Evolutionary conservation across 2,113 vertebrate species (phyloP), one percentile per base, ranked within the genome.

Genomic region (Crotalus tigris): DNA sequence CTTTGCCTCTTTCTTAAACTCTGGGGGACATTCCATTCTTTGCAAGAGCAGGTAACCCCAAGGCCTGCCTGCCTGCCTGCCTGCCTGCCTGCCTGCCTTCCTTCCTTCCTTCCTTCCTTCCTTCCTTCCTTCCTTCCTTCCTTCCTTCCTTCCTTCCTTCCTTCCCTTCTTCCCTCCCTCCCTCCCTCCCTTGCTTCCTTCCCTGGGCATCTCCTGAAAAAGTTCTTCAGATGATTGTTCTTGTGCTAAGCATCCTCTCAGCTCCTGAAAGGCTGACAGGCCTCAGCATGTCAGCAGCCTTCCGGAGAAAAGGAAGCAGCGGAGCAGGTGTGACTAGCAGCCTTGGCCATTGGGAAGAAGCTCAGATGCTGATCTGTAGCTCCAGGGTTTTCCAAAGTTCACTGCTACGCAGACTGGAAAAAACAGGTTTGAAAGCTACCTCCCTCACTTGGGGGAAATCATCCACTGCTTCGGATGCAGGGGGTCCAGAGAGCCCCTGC

Each of bases 391-490:
- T 59, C 44, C 93, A 87, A 92, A 93, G 93, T 26, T 90, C 92
- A 59, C 89, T 1, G 7, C 93, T 15, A 95, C 26, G 90, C 87
- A 94, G 95, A 51, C 58, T 49, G 1, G 5, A 88, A 90, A 93
- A 92, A 94, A 93, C 90, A 92, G 53, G 0, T 33, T 92, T 97
- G 97, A 95, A 21, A 15, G 96, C 97, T 96, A 53, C 7, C 85
- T 55, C 0, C 0, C 0, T 0, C 29, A 39, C 87, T 53, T 46
- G 1, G 0, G 91, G 0, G 91, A 81, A 90, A 53, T 64, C 85
- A n/a, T 92, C 94, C 89, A 93, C 87, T 8, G 53, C 13, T 46
- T 19, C 15, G 0, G 39, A 0, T 33, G 85, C 57, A 90, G 55
- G 92, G 53, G 44, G 29, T 8, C 39, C 46, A 24, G 7, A 87